Conservation (phyloP, 1,140 invertebrate species). For the Drosophila equinoxialis region DNA sequence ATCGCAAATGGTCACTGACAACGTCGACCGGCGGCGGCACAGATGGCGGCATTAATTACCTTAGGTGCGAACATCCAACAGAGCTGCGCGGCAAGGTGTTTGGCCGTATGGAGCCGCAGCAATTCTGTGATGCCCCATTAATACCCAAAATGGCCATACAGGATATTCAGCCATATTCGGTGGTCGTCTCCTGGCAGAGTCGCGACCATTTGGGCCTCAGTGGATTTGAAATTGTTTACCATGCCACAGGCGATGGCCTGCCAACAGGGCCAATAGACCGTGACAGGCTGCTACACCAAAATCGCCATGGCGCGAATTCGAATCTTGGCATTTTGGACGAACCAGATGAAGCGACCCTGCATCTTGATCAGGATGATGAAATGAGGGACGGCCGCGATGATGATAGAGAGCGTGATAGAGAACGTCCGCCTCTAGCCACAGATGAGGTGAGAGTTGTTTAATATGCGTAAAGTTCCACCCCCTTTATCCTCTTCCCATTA, state of each 20-base stretch:
- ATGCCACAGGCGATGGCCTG: conserved; percentile 87
- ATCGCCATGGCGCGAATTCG: background rate
- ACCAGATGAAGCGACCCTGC: background rate
- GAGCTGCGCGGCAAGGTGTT: conserved; percentile 90
- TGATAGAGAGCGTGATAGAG: conserved; percentile 41
- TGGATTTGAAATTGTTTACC: conserved; percentile 94
- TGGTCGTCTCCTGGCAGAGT: conserved; percentile 94
- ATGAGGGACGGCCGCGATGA: conserved; percentile 17
- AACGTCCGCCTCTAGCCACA: conserved; percentile 54
- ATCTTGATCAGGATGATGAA: conserved; percentile 12
- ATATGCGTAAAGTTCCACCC: too few species aligned
- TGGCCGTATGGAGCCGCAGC: conserved; percentile 89
- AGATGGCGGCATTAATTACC: conserved; percentile 82
- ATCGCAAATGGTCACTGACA: conserved; percentile 86
- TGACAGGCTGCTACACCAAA: conserved; percentile 39
- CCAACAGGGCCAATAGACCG: conserved; percentile 85
- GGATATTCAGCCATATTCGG: conserved; percentile 94
- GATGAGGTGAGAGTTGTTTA: conserved; percentile 62
- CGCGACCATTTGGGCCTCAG: conserved; percentile 93
- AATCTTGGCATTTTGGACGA: conserved; percentile 1
- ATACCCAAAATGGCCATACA: conserved; percentile 92
- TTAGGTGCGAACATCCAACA: conserved; percentile 91
- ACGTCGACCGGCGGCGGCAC: conserved; percentile 62
- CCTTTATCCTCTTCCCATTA: too few species aligned
- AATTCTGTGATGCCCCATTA: conserved; percentile 92